Conservation (phyloP, 2,888 invertebrate genomes). For the Trachelus troglodyta region DNA sequence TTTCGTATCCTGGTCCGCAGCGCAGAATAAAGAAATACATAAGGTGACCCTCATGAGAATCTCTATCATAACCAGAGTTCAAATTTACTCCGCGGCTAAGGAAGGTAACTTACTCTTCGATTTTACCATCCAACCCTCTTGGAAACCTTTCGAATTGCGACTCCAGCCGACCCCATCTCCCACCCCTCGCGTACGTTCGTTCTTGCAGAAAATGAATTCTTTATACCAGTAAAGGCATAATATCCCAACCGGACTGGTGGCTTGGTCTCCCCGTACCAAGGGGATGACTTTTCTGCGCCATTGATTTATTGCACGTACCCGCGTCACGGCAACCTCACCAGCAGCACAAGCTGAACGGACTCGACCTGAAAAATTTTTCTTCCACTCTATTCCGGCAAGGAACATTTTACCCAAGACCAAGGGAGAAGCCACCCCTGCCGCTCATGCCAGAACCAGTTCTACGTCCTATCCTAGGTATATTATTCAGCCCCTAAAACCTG, state of each 20-base stretch:
- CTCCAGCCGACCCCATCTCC: neutral
- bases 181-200: neutral
- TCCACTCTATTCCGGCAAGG: neutral
- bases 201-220: slow-evolving; percentile 40
- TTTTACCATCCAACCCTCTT: neutral
- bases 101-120: neutral
- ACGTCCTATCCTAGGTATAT: neutral
- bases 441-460: neutral
- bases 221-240: slow-evolving; percentile 34
- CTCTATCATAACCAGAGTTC: neutral
- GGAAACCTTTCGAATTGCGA: neutral
- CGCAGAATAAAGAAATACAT: slow-evolving; percentile 1
- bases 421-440: neutral
- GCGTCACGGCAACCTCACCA: neutral
- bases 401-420: neutral
- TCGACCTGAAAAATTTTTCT: neutral
- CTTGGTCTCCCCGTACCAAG: neutral
- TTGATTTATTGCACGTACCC: slow-evolving; percentile 36
- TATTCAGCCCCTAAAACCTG: neutral
- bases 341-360: neutral
- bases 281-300: slow-evolving; percentile 36
- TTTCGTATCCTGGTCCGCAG: neutral
- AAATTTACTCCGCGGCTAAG: neutral
- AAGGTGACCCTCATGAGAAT: neutral
- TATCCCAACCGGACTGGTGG: slow-evolving; percentile 16